phyloP scores from a whole-genome alignment of 2,113 vertebrate species.

The Gobius niger region DNA sequence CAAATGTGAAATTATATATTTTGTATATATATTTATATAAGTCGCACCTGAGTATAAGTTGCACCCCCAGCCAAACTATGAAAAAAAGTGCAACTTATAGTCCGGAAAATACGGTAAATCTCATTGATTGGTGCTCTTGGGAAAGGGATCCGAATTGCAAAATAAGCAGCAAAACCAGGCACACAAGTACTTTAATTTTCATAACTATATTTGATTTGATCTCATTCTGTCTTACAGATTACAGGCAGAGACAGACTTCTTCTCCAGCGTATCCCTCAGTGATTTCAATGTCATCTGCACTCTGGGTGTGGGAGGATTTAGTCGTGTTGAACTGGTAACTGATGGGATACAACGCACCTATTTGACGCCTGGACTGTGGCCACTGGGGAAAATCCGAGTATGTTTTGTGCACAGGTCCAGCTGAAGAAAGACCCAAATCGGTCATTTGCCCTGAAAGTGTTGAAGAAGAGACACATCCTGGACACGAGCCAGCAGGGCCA shows the following conservation, averaged over 20 bases:
- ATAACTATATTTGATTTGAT: neutral
- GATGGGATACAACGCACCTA: neutral
- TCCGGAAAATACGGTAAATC: too few species aligned
- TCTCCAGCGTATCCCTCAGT: conserved; percentile 59
- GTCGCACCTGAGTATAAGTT: too few species aligned
- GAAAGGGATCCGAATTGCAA: too few species aligned
- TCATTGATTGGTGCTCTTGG: too few species aligned
- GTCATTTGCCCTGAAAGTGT: conserved; percentile 74
- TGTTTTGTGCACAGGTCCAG: conserved; percentile 63
- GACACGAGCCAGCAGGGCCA: conserved; percentile 77
- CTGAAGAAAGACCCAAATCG: conserved; percentile 60
- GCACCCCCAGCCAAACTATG: too few species aligned
- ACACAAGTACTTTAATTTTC: neutral
- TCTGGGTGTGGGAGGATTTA: conserved; percentile 76
- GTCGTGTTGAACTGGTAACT: conserved; percentile 75
- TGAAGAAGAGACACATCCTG: conserved; percentile 77
- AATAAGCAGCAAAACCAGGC: too few species aligned
- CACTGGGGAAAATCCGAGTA: neutral
- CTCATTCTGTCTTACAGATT: conserved; percentile 38
- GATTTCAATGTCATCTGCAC: conserved; percentile 70
- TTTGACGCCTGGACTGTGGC: neutral
- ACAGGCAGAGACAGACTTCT: conserved; percentile 65
- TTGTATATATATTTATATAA: too few species aligned
- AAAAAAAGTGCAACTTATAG: too few species aligned
- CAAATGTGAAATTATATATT: too few species aligned